Percentiles rank a stretch among this genome's conserved stretches.
Evolutionary conservation across 2,888 invertebrate species (phyloP).

Genomic region (Aspidapion aeneum): DNA sequence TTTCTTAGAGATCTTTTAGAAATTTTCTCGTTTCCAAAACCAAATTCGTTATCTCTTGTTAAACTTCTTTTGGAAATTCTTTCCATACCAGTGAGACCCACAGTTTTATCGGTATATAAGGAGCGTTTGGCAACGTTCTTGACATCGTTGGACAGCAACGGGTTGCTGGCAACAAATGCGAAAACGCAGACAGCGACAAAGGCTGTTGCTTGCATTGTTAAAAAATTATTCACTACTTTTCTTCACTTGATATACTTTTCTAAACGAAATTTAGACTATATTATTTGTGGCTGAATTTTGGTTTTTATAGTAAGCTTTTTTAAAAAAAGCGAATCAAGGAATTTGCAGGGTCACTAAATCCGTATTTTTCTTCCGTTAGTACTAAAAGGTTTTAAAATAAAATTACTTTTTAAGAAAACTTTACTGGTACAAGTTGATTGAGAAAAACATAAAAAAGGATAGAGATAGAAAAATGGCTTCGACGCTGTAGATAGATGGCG

Average conservation of each 20-base stretch:
- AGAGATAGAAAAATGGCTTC: too few relatives aligned
- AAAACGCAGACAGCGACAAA: neutral
- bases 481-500: too few relatives aligned
- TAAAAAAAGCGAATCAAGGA: too few relatives aligned
- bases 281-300: neutral
- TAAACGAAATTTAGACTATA: neutral
- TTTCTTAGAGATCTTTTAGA: neutral
- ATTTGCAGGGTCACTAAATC: too few relatives aligned
- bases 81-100: conserved; percentile 20
- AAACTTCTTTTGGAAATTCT: conserved; percentile 21
- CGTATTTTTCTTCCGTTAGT: too few relatives aligned
- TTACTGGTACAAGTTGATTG: too few relatives aligned
- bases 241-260: neutral
- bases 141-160: neutral
- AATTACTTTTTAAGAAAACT: too few relatives aligned
- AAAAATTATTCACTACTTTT: neutral
- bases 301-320: neutral
- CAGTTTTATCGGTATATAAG: conserved; percentile 19
- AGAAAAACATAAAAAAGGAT: too few relatives aligned
- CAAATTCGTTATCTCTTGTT: conserved; percentile 6
- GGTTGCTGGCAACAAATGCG: neutral
- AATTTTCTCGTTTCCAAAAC: neutral
- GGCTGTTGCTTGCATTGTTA: neutral
- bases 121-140: conserved; percentile 16
- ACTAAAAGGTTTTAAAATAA: too few relatives aligned